Base-by-base conservation (phyloP, 37 sponge, comb jelly and placozoan species). In the Cladorhizidae sp. region DNA sequence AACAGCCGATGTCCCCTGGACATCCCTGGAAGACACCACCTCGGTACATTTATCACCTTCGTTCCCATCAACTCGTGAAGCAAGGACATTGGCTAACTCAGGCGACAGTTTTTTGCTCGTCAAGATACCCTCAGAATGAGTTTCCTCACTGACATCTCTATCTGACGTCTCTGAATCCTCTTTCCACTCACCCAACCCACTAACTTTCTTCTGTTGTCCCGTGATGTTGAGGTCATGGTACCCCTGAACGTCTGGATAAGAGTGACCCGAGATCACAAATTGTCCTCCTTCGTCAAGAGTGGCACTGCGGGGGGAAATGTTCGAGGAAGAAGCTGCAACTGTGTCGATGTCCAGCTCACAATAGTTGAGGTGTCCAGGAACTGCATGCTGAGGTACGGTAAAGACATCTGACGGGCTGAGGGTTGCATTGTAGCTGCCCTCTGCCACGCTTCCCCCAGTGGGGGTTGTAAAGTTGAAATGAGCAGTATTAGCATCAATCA, bases 301-400 rank as follows among this genome's bases (percentile, higher is more conserved):
- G 9, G 49, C 8, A 9, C 49, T 45, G 5, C 8, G 9, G 9
- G 8, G 5, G 49, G 49, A 9, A 9, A 9, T 45, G 49, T 5
- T 45, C 49, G 49, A 9, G 5, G 9, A 45, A 45, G 49, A 9
- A n/a, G n/a, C n/a, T n/a, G n/a, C n/a, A n/a, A n/a, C n/a, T n/a
- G n/a, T n/a, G n/a, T n/a, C n/a, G n/a, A n/a, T n/a, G n/a, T n/a
- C n/a, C n/a, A n/a, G n/a, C n/a, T n/a, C n/a, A n/a, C n/a, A n/a
- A n/a, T n/a, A n/a, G n/a, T n/a, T 38, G 11, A 57, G 59, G 14
- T 20, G 58, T 8, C 75, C 75, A 75, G 75, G 75, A 3, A 75
- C 59, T n/a, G 75, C 75, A 49, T 75, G 75, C 23, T 75, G 75
- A 2, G 75, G 75, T 56, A 75, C 58, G 31, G 59, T 75, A 39